phyloP scores from a whole-genome alignment of 2,113 vertebrate species.

The Etia nguti region DNA sequence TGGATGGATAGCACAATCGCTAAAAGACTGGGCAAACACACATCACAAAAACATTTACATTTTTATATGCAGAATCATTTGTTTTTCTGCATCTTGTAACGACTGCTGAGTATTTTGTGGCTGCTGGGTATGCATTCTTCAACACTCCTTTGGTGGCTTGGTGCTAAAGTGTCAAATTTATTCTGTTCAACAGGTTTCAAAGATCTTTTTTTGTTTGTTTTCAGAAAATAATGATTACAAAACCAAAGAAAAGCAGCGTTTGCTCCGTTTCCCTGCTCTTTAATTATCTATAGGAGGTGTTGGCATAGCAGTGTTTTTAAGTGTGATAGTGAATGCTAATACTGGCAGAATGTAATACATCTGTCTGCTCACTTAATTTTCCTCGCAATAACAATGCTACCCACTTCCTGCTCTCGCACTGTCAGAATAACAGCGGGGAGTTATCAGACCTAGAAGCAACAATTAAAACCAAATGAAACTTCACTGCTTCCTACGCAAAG shows the following conservation, averaged over 20 bases:
- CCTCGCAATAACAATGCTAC: not conserved
- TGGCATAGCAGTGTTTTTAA: not conserved
- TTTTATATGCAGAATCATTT: not conserved
- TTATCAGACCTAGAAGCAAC: constrained; percentile 4
- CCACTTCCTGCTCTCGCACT: not conserved
- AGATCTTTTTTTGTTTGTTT: not conserved
- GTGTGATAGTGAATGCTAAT: not conserved
- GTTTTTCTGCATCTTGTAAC: not conserved
- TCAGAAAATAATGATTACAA: not conserved
- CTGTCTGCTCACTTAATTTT: constrained; percentile 18
- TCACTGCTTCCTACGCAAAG: not conserved
- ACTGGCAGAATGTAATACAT: constrained; percentile 2
- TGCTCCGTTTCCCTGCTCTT: not conserved
- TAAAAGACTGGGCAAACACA: not conserved
- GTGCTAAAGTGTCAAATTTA: not conserved
- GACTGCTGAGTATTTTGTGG: not conserved
- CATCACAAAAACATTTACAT: not conserved
- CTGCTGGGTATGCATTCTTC: not conserved
- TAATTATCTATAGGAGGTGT: not conserved
- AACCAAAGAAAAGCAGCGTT: not conserved
- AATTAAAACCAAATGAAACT: constrained; percentile 32
- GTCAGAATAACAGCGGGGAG: not conserved
- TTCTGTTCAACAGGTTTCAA: not conserved
- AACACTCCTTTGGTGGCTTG: not conserved
- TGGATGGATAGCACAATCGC: not conserved